Evolutionary conservation across 2,797 vertebrate genomes (phyloP).

Genomic region (Chiloscyllium punctatum): DNA sequence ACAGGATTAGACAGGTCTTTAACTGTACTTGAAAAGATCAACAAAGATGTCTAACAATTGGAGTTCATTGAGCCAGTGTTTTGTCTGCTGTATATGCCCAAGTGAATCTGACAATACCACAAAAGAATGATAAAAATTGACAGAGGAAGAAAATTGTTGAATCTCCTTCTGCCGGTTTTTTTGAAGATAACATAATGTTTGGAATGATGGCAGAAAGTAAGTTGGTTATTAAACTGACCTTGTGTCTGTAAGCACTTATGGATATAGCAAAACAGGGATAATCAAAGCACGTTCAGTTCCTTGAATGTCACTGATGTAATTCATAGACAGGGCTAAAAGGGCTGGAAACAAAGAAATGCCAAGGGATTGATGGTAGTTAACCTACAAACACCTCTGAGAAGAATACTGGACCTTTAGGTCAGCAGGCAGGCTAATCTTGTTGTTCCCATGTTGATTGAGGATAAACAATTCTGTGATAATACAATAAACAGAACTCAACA

Average conservation of each 20-base stretch:
- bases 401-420: not conserved
- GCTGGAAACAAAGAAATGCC: not conserved
- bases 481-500: not conserved
- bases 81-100: not conserved
- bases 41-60: not conserved
- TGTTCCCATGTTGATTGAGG: not conserved
- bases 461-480: not conserved
- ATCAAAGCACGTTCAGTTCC: not conserved
- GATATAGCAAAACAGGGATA: not conserved
- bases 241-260: not conserved
- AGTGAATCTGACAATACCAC: not conserved
- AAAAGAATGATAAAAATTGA: slow-evolving; percentile 16
- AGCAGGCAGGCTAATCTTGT: not conserved
- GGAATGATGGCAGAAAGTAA: not conserved
- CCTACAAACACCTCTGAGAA: not conserved
- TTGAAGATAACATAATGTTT: not conserved
- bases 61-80: not conserved
- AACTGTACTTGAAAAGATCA: not conserved
- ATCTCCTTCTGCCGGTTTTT: not conserved
- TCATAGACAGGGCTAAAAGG: not conserved
- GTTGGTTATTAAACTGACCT: not conserved
- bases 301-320: not conserved
- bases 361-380: not conserved
- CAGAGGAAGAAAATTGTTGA: not conserved
- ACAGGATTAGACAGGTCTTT: not conserved